Evolutionary conservation across 1,140 invertebrate genomes (phyloP).

Genomic region (Bombyx mori): ASM3026992v2 NC_085112.1:12902501-12903000

Average conservation of each 20-base stretch:
- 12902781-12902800: background rate
- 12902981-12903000: too few species aligned
- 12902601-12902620: conserved; percentile 26
- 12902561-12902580: conserved; percentile 23
- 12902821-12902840: conserved; percentile 4
- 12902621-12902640: conserved; percentile 46
- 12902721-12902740: conserved; percentile 36
- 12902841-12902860: background rate
- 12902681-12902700: conserved; percentile 36
- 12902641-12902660: conserved; percentile 45
- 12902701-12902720: conserved; percentile 33
- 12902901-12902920: too few species aligned
- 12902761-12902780: background rate
- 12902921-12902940: too few species aligned
- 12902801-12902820: conserved; percentile 2
- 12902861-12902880: background rate
- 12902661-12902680: conserved; percentile 38
- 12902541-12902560: conserved; percentile 28
- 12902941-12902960: too few species aligned
- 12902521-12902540: conserved; percentile 44
- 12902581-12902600: conserved; percentile 27
- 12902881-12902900: background rate
- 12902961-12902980: too few species aligned
- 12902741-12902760: conserved; percentile 19
- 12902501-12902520: conserved; percentile 36